Evolutionary conservation across 2,888 invertebrate genomes (phyloP).

Genomic region (Crossocerus cetratus): DNA sequence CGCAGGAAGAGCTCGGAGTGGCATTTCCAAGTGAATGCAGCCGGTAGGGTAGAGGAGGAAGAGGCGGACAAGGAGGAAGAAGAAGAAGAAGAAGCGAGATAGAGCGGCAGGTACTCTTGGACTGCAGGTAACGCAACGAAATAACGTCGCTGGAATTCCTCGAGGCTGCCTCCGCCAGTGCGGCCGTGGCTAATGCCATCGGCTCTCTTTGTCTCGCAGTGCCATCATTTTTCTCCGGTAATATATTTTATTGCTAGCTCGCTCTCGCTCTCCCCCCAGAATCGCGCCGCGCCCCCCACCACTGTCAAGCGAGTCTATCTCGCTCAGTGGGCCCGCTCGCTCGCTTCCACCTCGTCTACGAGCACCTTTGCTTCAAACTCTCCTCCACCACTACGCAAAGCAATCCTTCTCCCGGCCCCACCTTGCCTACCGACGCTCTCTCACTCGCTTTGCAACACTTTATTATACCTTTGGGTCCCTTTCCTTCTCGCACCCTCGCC

Average conservation of each 20-base stretch:
- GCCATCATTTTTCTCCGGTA: conserved; percentile 73
- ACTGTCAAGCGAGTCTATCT: conserved; percentile 31
- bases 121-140: conserved; percentile 60
- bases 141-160: conserved; percentile 65
- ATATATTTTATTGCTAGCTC: conserved; percentile 74
- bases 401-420: conserved; percentile 57
- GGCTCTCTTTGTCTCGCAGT: conserved; percentile 68
- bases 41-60: conserved; percentile 22
- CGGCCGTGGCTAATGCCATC: conserved; percentile 63
- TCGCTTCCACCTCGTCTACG: conserved; percentile 45
- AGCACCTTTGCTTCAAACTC: conserved; percentile 53
- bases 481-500: conserved; percentile 30
- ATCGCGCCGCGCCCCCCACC: conserved; percentile 10
- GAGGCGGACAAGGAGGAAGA: too few species aligned
- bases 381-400: conserved; percentile 52
- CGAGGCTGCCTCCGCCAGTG: conserved; percentile 51
- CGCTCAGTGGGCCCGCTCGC: conserved; percentile 34
- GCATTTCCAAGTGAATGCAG: conserved; percentile 44
- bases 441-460: conserved; percentile 61
- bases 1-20: conserved; percentile 2
- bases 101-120: conserved; percentile 17
- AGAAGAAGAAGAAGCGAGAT: too few species aligned
- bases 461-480: conserved; percentile 67
- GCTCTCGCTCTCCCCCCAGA: conserved; percentile 42
- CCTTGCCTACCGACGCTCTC: neutral